Base-by-base conservation (phyloP, 2,888 invertebrate species). In the Exephanes ischioxanthus region DNA sequence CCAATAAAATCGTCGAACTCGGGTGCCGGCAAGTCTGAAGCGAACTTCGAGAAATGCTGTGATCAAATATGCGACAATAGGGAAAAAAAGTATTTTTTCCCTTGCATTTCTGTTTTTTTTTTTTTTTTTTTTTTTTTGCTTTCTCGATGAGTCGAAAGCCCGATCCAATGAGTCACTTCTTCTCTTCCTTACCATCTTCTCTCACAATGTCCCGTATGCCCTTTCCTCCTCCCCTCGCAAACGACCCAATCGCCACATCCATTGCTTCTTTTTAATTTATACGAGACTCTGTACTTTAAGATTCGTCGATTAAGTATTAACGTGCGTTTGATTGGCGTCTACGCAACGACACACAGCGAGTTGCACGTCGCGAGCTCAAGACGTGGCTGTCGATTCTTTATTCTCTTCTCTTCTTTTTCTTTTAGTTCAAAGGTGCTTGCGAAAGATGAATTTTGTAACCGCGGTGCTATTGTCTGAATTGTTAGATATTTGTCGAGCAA, bases 221-320 rank as follows among this genome's bases (percentile, higher is more conserved):
- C 68, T 68, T 14, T 45, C 72, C 58, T 16, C 19, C 61, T 11
- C 68, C n/a, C 22, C 51, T 68, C 26, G 14, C 14, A 48, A 14
- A 16, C 16, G 9, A 63, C 63, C 73, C 22, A 19, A 37, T 79
- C 71, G 61, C 48, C 79, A 68, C 79, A 26, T 86, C 55, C 86
- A 82, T 86, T 84, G 82, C 82, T 84, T 82, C 71, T 84, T 55
- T 76, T 84, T 86, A 81, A 84, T 84, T 86, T 86, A 84, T 86
- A 73, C 53, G 70, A 84, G 80, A 84, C 82, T 86, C 81, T 81
- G 79, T 86, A 84, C 79, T 84, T 86, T 84, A 79, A 82, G 79
- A 81, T 76, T 79, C 71, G 75, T 86, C 79, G 81, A 71, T 75
- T 58, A 81, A 86, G 85, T 86, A 86, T 83, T 86, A 80, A 51